phyloP scores from a whole-genome alignment of 1,140 invertebrate species.

The Pseudomyrmex cubaensis region DNA sequence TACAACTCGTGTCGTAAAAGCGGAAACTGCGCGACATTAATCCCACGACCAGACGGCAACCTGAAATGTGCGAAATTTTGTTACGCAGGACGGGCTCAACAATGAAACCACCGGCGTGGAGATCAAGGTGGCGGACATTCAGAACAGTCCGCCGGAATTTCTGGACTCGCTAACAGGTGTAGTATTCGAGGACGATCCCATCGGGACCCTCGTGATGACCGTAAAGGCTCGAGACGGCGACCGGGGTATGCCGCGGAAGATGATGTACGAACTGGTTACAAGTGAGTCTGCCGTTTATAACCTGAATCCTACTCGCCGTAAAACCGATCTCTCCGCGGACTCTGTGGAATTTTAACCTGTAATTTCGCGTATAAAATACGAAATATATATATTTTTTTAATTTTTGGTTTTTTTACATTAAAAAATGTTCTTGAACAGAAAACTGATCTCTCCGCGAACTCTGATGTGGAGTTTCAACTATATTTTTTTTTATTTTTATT shows the following conservation, averaged over 20 bases:
- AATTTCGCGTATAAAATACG: too few species aligned
- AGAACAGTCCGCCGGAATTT: conserved; percentile 93
- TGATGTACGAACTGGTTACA: conserved; percentile 91
- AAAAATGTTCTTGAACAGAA: too few species aligned
- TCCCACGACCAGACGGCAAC: background rate
- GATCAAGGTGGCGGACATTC: conserved; percentile 92
- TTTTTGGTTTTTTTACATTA: too few species aligned
- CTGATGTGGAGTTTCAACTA: too few species aligned
- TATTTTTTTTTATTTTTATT: too few species aligned
- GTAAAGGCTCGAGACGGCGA: conserved; percentile 94
- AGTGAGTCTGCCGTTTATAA: conserved; percentile 87
- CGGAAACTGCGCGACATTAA: background rate
- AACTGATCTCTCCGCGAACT: too few species aligned
- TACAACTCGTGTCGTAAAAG: background rate
- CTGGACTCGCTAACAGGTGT: conserved; percentile 92
- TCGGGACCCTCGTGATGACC: conserved; percentile 93
- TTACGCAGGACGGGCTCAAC: conserved; percentile 91
- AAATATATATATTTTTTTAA: too few species aligned
- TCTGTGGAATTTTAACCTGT: too few species aligned
- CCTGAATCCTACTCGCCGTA: background rate
- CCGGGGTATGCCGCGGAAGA: conserved; percentile 90
- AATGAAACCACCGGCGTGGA: conserved; percentile 90
- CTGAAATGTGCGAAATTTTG: conserved; percentile 59
- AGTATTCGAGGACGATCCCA: conserved; percentile 93
- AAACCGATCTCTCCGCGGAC: too few species aligned